These are phyloP conservation scores for Hylaeus anthracinus DNA, from an alignment of 1,140 invertebrate genomes.

Conservation along the genomic window DNA sequence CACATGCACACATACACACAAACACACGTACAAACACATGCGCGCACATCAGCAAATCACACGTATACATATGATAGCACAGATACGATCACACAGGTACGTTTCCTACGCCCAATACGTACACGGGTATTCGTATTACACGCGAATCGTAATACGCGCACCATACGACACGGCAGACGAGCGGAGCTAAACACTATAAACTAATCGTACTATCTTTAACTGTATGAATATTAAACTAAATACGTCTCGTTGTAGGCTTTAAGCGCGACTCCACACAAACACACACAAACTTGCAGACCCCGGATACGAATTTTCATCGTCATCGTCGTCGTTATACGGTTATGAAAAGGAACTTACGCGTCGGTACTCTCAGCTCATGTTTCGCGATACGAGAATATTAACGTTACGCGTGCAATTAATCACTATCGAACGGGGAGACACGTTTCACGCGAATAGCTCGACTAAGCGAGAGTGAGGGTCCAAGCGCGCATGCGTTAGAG, in stretches of 20 bases:
- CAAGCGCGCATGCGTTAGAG: too few relatives aligned
- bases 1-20: conserved; percentile 26
- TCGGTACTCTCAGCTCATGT: conserved; percentile 18
- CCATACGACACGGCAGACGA: conserved; percentile 12
- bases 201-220: conserved; percentile 59
- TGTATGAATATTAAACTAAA: conserved; percentile 51
- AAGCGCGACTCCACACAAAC: conserved; percentile 43
- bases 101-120: neutral
- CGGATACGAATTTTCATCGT: conserved; percentile 39
- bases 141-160: conserved; percentile 18
- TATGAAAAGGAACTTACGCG: conserved; percentile 7
- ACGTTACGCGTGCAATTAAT: too few relatives aligned
- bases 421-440: too few relatives aligned
- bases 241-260: conserved; percentile 51
- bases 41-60: neutral
- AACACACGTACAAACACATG: neutral
- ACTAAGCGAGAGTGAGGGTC: too few relatives aligned
- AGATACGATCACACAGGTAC: neutral
- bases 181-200: conserved; percentile 45
- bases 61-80: neutral
- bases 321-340: conserved; percentile 33
- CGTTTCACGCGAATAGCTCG: too few relatives aligned
- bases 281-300: conserved; percentile 30
- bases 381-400: neutral
- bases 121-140: conserved; percentile 20